phyloP scores from a whole-genome alignment of 2,113 vertebrate genomes.

The Erythrolamprus reginae region DNA sequence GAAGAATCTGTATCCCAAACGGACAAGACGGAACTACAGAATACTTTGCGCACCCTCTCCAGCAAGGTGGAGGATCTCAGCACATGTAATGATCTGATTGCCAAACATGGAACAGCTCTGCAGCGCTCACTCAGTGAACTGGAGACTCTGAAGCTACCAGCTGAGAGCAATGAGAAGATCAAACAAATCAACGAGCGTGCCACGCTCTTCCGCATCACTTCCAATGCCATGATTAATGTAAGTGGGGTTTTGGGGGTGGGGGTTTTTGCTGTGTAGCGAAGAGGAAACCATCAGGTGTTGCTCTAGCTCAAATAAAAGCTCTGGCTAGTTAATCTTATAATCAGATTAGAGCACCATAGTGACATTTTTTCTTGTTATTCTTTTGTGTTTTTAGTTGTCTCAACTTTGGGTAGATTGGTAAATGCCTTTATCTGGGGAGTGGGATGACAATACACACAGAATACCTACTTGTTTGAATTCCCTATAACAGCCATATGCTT shows the following conservation, averaged over 20 bases:
- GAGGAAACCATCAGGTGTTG: fast-evolving
- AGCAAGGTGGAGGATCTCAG: constrained; percentile 94
- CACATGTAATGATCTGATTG: constrained; percentile 96
- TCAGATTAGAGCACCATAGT: too few relatives aligned
- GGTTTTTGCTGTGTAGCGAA: too few relatives aligned
- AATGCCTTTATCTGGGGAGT: neutral
- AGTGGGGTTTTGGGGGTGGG: constrained; percentile 40
- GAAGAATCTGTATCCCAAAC: constrained; percentile 79
- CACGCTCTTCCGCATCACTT: constrained; percentile 94
- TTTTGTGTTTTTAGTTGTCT: neutral
- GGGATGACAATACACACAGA: neutral
- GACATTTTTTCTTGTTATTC: neutral
- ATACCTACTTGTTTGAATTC: neutral
- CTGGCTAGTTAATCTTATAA: too few relatives aligned
- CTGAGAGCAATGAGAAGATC: constrained; percentile 87
- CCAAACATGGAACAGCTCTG: constrained; percentile 92
- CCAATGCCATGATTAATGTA: constrained; percentile 98
- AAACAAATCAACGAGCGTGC: constrained; percentile 92
- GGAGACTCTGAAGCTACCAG: constrained; percentile 78
- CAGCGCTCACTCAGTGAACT: constrained; percentile 95
- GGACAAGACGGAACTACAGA: constrained; percentile 87
- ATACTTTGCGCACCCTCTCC: constrained; percentile 81
- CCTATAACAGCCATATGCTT: too few relatives aligned
- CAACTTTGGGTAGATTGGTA: neutral
- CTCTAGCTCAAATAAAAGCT: fast-evolving